phyloP scores from a whole-genome alignment of 1,140 invertebrate genomes.

The Cydia pomonella region DNA sequence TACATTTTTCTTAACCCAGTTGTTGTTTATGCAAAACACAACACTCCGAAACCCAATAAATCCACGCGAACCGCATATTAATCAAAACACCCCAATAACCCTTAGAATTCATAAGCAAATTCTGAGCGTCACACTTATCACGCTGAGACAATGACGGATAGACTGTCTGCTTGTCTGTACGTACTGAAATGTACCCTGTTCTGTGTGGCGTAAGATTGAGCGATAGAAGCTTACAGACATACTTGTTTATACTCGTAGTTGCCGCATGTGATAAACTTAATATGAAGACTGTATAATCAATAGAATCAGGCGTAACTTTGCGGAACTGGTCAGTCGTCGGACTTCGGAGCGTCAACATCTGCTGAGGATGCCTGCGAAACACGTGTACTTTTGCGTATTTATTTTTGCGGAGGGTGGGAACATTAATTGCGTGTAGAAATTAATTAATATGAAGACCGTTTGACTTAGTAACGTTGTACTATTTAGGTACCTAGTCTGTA shows the following conservation, averaged over 20 bases:
- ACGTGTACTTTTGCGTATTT: too few species aligned
- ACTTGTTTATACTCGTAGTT: background rate
- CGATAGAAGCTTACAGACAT: background rate
- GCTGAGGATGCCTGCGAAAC: too few species aligned
- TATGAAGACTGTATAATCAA: background rate
- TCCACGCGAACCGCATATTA: conserved; percentile 1
- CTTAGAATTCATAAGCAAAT: conserved; percentile 30
- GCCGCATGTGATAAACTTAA: background rate
- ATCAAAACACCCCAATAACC: conserved; percentile 29
- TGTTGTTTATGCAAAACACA: conserved; percentile 1
- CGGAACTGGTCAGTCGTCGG: too few species aligned
- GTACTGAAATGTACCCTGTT: background rate
- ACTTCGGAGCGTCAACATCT: too few species aligned
- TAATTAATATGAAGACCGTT: background rate
- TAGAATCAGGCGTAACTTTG: too few species aligned
- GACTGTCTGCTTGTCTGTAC: background rate
- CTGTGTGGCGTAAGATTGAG: background rate
- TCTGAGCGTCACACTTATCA: conserved; percentile 14
- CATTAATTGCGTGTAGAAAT: too few species aligned
- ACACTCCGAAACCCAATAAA: background rate
- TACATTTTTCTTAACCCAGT: too few species aligned
- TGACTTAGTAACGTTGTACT: too few species aligned
- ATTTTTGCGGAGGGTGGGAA: too few species aligned
- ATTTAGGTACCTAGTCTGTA: too few species aligned
- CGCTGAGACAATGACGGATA: conserved; percentile 15